Evolutionary conservation across 2,797 vertebrate genomes (phyloP).

Genomic region (Gallinago nigripennis): DNA sequence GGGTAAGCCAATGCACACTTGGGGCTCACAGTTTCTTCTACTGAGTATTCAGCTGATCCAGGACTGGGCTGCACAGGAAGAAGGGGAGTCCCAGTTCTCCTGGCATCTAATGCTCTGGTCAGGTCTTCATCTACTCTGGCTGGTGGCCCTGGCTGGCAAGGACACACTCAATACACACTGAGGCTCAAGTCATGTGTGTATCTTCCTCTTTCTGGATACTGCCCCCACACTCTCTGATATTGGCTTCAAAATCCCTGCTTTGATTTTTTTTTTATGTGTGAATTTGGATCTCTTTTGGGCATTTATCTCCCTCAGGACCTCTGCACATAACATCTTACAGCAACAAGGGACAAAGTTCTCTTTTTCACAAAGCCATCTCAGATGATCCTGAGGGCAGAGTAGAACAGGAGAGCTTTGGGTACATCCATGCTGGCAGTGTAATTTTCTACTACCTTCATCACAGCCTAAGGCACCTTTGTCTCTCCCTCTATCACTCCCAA

Average conservation of each 20-base stretch:
- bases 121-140: neutral
- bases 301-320: neutral
- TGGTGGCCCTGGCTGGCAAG: neutral
- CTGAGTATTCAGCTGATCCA: neutral
- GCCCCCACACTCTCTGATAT: neutral
- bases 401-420: neutral
- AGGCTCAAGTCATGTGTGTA: neutral
- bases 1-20: neutral
- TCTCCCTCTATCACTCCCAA: neutral
- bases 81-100: neutral
- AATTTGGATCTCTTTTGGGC: neutral
- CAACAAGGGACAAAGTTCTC: neutral
- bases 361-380: neutral
- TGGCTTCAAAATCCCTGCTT: neutral
- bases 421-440: neutral
- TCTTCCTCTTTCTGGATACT: neutral
- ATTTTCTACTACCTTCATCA: neutral
- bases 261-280: neutral
- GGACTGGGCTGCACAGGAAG: neutral
- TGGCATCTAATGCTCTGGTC: neutral
- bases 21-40: neutral
- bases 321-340: neutral
- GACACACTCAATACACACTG: neutral
- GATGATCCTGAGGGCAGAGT: neutral
- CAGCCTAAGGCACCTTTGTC: neutral